Evolutionary conservation across 2,113 vertebrate genomes (phyloP), one percentile per base, ranked within the genome.

Genomic region (Phrynocephalus versicolor): DNA sequence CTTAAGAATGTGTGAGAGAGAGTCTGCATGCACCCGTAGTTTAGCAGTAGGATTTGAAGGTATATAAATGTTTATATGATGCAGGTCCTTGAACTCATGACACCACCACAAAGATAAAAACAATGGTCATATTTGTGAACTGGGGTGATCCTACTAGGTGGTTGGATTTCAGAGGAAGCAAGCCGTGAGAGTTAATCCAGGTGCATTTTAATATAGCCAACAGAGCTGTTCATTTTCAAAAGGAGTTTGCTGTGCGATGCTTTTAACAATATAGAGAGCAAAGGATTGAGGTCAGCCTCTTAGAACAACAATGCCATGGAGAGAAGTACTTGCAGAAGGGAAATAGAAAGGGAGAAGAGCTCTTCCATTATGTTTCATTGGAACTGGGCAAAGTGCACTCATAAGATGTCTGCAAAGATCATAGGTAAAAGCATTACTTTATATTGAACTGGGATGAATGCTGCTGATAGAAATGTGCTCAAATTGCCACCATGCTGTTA

Each of bases 321-420:
- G 41, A 39, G 18, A 51, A 16, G 30, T 81, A n/a, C 27, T 39
- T 72, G 21, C 51, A 82, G 58, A 39, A 45, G 77, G 18, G 51
- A 79, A 79, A n/a, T 78, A 67, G 39, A 67, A 77, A 77, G 55
- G 35, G 72, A 65, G 82, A 85, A 70, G 83, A 13, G 21, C 30
- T 76, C 41, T 3, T 67, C 62, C 23, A 77, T 84, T 69, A 69
- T 41, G 19, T 55, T 70, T 85, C 55, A 70, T 27, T n/a, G 37
- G 6, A 78, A 58, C 4, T 79, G 45, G 33, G 71, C 35, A 84
- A 25, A 75, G 14, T 64, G 9, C 77, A 45, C 13, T 13, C 37
- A 30, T 78, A 33, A 84, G 51, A 23, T 69, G 15, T 12, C 41
- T 25, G 55, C 67, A 69, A 78, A 57, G 60, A 70, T 71, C 35